Evolutionary conservation across 2,797 vertebrate genomes (phyloP).

Genomic region (Tokudaia muenninki): DNA sequence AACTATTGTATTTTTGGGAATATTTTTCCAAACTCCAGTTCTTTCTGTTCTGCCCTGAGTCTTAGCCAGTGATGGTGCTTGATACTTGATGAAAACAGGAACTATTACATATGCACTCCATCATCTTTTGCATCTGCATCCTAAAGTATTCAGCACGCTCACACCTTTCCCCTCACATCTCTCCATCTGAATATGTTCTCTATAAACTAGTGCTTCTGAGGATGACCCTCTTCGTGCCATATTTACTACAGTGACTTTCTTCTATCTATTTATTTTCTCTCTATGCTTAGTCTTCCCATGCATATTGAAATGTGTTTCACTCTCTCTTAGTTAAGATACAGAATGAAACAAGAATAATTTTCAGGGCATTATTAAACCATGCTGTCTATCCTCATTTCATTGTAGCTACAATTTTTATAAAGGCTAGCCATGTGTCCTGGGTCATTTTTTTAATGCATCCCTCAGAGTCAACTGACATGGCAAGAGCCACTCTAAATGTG

Average conservation of each 20-base stretch:
- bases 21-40: background rate
- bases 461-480: background rate
- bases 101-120: background rate
- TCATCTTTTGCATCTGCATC: background rate
- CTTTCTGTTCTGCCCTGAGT: background rate
- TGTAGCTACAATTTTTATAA: background rate
- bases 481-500: background rate
- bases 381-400: background rate
- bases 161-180: rapidly evolving
- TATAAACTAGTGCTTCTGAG: background rate
- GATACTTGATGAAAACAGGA: background rate
- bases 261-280: background rate
- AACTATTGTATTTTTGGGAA: background rate
- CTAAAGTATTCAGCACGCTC: rapidly evolving
- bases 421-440: rapidly evolving
- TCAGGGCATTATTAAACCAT: background rate
- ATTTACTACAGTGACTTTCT: background rate
- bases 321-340: background rate
- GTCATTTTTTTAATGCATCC: background rate
- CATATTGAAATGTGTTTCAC: background rate
- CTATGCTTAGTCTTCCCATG: background rate
- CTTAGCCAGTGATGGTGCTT: background rate
- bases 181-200: rapidly evolving
- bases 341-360: background rate
- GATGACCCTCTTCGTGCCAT: background rate